Evolutionary conservation across 2,113 vertebrate genomes (phyloP).

Genomic region (Sebastes fasciatus): DNA sequence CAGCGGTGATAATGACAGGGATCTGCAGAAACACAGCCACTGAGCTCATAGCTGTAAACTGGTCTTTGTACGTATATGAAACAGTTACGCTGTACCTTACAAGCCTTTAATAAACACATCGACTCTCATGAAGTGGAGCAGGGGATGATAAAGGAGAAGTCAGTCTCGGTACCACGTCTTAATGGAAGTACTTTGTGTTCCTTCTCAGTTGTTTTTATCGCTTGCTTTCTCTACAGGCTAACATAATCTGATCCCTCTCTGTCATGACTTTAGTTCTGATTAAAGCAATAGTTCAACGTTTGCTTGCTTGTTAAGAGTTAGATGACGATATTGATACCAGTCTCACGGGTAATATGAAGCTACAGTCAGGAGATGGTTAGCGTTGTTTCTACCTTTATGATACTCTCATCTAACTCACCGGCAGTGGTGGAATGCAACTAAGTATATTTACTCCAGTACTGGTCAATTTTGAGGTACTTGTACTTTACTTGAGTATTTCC

Average conservation of each 20-base stretch:
- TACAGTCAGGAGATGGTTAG: neutral
- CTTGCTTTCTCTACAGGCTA: neutral
- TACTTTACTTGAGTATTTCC: too few relatives aligned
- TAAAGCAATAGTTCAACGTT: neutral
- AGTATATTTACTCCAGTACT: too few relatives aligned
- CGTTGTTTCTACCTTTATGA: too few relatives aligned
- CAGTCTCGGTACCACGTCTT: neutral
- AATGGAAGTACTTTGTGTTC: neutral
- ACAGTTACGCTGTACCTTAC: neutral
- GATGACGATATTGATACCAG: neutral
- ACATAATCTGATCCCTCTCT: neutral
- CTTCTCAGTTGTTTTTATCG: neutral
- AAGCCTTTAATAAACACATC: neutral
- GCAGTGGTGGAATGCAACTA: too few relatives aligned
- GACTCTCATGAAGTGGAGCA: neutral
- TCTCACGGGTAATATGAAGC: neutral
- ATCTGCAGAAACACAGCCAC: neutral
- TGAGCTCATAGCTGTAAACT: slow-evolving; percentile 29
- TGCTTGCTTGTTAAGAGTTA: neutral
- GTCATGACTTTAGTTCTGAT: neutral
- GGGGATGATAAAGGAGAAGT: neutral
- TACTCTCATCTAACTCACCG: too few relatives aligned
- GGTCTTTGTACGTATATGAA: slow-evolving; percentile 7
- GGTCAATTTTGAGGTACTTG: too few relatives aligned
- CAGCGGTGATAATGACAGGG: slow-evolving; percentile 2